Percentiles rank a stretch among this genome's conserved stretches.
Evolutionary conservation across 2,797 vertebrate species (phyloP).

Genomic region (Falco cherrug): DNA sequence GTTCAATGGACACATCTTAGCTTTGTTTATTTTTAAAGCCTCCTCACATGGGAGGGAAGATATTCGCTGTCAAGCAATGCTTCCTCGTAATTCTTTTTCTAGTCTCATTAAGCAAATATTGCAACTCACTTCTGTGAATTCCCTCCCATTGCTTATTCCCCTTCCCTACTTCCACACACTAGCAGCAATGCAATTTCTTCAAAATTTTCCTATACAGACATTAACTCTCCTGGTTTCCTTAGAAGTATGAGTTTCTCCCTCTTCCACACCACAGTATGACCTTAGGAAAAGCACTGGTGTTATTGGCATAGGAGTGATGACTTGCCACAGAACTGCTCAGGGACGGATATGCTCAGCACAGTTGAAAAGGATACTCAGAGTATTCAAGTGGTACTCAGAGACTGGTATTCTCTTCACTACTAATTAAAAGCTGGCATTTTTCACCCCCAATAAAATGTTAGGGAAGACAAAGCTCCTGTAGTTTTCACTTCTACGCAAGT

Average conservation of each 20-base stretch:
- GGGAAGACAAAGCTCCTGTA: neutral
- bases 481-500: neutral
- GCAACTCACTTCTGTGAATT: neutral
- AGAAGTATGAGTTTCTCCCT: neutral
- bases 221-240: neutral
- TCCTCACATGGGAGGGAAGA: neutral
- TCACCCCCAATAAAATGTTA: neutral
- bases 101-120: neutral
- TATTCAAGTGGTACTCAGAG: neutral
- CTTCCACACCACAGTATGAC: rapidly evolving
- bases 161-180: neutral
- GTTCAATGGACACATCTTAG: neutral
- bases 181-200: neutral
- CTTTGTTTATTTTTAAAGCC: slow-evolving; percentile 6
- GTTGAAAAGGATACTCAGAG: neutral
- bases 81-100: neutral
- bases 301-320: neutral
- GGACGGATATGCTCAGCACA: neutral
- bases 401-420: neutral
- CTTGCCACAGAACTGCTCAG: neutral
- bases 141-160: neutral
- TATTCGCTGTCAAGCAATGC: neutral
- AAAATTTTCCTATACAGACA: neutral
- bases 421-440: neutral
- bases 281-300: neutral